Evolutionary conservation across 2,113 vertebrate genomes (phyloP).

Genomic region (Thryonomys swinderianus): DNA sequence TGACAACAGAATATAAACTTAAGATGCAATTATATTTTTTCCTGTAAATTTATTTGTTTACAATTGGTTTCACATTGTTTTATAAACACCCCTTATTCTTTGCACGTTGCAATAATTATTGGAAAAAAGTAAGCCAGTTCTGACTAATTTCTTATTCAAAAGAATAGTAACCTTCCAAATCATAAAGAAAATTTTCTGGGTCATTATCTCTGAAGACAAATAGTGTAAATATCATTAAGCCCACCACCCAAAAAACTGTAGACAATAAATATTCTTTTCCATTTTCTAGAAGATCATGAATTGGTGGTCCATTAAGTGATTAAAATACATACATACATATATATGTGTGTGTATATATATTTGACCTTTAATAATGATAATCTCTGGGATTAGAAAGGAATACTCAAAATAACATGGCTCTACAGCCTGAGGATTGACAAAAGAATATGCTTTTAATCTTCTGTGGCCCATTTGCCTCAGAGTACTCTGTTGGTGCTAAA

Average conservation of each 20-base stretch:
- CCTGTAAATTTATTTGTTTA: neutral
- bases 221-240: neutral
- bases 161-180: neutral
- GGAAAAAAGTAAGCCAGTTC: neutral
- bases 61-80: neutral
- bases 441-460: slow-evolving; percentile 50
- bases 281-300: neutral
- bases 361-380: slow-evolving; percentile 60
- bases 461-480: slow-evolving; percentile 5
- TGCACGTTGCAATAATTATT: neutral
- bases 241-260: neutral
- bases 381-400: slow-evolving; percentile 55
- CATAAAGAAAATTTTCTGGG: neutral
- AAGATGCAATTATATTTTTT: neutral
- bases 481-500: slow-evolving; percentile 12
- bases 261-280: neutral
- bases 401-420: slow-evolving; percentile 34
- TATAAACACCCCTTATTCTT: neutral
- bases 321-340: neutral
- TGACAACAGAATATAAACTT: neutral
- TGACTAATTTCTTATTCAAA: neutral
- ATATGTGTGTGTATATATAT: too few species aligned
- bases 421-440: neutral
- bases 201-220: neutral
- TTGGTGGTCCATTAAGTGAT: neutral